These are phyloP conservation scores for Quiscalus mexicanus DNA, from an alignment of 2,113 vertebrate genomes.

Conservation along the genomic window DNA sequence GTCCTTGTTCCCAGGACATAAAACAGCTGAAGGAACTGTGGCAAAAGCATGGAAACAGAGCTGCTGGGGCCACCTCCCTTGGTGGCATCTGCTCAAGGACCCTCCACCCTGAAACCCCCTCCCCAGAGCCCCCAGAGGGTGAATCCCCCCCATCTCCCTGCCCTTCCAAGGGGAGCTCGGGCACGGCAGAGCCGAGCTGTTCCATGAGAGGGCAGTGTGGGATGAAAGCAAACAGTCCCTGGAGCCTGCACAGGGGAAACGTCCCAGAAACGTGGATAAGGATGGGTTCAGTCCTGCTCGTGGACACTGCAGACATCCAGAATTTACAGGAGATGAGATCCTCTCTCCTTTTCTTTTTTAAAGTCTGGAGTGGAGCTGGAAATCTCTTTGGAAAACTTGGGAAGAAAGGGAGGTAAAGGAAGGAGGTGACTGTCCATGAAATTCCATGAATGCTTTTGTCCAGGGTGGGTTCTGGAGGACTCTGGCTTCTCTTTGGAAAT, in stretches of 20 bases:
- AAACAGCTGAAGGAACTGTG: neutral
- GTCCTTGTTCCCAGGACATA: neutral
- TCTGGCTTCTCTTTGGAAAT: neutral
- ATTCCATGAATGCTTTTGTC: neutral
- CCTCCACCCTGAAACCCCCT: neutral
- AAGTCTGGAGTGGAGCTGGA: neutral
- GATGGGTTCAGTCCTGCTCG: neutral
- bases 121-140: neutral
- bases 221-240: neutral
- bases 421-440: neutral
- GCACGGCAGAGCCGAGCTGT: neutral
- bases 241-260: rapidly evolving
- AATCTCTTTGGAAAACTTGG: neutral
- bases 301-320: neutral
- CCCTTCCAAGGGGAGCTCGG: neutral
- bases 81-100: neutral
- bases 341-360: no score
- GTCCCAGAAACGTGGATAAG: neutral
- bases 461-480: neutral
- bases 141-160: neutral
- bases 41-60: neutral
- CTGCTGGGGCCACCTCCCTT: neutral
- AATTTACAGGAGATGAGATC: neutral
- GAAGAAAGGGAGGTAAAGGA: neutral
- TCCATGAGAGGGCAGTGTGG: slow-evolving; percentile 60